Evolutionary conservation across 2,888 invertebrate species (phyloP).

Genomic region (Ornithoptera priamus): DNA sequence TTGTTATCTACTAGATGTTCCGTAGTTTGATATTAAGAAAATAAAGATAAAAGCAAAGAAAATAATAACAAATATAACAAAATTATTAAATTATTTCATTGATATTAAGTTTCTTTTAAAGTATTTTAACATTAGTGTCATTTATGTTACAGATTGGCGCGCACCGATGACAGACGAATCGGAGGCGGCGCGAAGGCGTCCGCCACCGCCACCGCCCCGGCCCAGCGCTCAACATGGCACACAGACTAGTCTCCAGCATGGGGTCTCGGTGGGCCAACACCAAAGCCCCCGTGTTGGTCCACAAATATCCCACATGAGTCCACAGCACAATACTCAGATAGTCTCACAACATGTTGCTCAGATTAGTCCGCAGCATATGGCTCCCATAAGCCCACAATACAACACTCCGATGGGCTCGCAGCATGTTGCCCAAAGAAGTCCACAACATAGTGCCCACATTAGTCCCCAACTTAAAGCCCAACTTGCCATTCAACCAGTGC

Average conservation of each 20-base stretch:
- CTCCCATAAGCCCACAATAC: constrained; percentile 12
- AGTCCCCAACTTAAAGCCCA: constrained; percentile 23
- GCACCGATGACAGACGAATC: constrained; percentile 75
- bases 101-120: neutral
- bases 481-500: constrained; percentile 34
- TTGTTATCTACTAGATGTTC: too few relatives aligned
- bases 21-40: too few relatives aligned
- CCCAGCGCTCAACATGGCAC: constrained; percentile 46
- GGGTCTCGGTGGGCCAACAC: constrained; percentile 13
- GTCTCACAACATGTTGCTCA: constrained; percentile 8
- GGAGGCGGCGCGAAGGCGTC: constrained; percentile 68
- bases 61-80: too few relatives aligned
- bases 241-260: constrained; percentile 16
- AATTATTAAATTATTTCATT: neutral
- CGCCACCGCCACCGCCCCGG: constrained; percentile 64
- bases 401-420: constrained; percentile 18
- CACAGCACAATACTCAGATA: constrained; percentile 12
- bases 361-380: constrained; percentile 8
- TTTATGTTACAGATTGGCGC: constrained; percentile 70
- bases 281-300: constrained; percentile 7
- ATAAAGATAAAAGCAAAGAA: too few relatives aligned
- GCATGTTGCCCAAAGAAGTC: constrained; percentile 24
- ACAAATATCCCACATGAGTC: constrained; percentile 16
- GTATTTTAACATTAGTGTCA: constrained; percentile 8
- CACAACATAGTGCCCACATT: constrained; percentile 17